Base-by-base conservation (phyloP, 2,888 invertebrate species). In the Opisthograptis luteolata region DNA sequence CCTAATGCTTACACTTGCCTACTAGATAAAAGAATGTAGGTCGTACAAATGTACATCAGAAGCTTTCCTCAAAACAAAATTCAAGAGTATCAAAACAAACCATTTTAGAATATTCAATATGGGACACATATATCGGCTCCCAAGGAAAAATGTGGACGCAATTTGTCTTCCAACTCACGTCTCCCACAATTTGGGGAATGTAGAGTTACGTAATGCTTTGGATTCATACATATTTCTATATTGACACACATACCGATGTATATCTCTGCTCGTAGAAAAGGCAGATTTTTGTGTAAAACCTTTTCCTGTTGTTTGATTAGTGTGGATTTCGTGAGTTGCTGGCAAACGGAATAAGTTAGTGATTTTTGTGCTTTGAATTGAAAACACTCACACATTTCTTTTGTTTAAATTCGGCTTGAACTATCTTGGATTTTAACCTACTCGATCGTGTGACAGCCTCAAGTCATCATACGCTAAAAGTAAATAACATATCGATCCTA, bases 111-210 rank as follows among this genome's bases (percentile, higher is more conserved):
- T 71, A 74, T 73, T 73, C 68, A 60, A 62, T 60, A 65, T 64
- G 60, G 55, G 41, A 62, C n/a, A n/a, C n/a, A n/a, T 57, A 64
- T 70, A 75, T 77, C 68, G 70, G 66, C 67, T 68, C 60, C 64
- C 58, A 66, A 67, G 69, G 70, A 73, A 75, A 77, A 77, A 73
- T 71, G 70, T 71, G 66, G 69, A 64, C 63, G 64, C 70, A 76
- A 78, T 79, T 81, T 79, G 76, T 76, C 75, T 73, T 70, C 58
- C 75, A 59, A 41, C 70, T 80, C 81, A 81, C 80, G 81, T 79
- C 64, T 65, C 55, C 58, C 65, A 73, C 73, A 75, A 79, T 79
- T 77, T 68, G 64, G 62, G 62, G 71, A 75, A 77, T 77, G 77
- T 76, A 69, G 73, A 75, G 76, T 77, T 74, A 68, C 68, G 75